Base-by-base conservation (phyloP, 2,888 invertebrate species). In the Agonum fuliginosum region DNA sequence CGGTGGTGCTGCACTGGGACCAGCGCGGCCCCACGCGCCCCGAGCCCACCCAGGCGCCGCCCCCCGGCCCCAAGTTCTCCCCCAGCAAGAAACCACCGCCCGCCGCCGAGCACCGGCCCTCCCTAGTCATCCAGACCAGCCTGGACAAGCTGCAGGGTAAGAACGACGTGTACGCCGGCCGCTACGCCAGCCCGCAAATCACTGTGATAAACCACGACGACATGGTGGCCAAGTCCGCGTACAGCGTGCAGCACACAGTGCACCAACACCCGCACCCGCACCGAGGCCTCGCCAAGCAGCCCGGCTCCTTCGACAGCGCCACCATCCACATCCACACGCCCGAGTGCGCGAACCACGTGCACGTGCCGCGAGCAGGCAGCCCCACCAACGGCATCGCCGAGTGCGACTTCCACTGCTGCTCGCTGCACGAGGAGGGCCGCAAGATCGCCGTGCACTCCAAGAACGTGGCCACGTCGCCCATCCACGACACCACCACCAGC, bases 1-100 rank as follows among this genome's bases (percentile, higher is more conserved):
- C 97, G 85, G 96, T 97, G 90, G 97, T 97, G 87, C 90, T 97
- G 87, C 96, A 97, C 89, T 97, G 97, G 97, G 97, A 97, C 91
- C 96, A 96, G 90, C 93, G 95, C 83, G 93, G 91, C 88, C 91
- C 90, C 84, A 88, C 86, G 78, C 89, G 90, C 83, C 88, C 85
- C 84, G 87, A 83, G 80, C 89, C 89, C n/a, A n/a, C n/a, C n/a
- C n/a, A n/a, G 82, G 91, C 86, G 82, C 87, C 83, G 82, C 86
- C 83, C 83, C 87, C 86, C 84, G 87, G 87, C 86, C 84, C 86
- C 79, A 90, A 89, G 86, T 90, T 88, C 84, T 90, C 89, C 81
- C 89, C 89, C 81, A 89, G 88, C 83, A 89, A 89, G 85, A 88
- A 91, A 84, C 85, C 88, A 88, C 78, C 77, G 62, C 78, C 77